Evolutionary conservation across 2,797 vertebrate genomes (phyloP).

Genomic region (Sciurus carolinensis): DNA sequence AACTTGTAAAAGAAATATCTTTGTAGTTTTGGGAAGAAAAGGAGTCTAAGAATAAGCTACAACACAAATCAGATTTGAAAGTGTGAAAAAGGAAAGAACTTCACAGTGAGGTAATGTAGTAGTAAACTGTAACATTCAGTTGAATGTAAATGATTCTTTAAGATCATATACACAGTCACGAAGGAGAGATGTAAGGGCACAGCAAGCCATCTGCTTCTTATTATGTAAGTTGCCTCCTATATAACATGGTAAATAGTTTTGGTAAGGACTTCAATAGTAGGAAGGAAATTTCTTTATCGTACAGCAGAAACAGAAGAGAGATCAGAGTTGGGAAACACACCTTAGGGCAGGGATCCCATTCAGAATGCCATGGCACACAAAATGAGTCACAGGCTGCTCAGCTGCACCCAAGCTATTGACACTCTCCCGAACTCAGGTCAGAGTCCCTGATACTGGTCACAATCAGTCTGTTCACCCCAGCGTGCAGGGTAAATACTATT

Average conservation of each 20-base stretch:
- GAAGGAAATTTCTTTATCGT: conserved; percentile 85
- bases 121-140: conserved; percentile 87
- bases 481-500: neutral
- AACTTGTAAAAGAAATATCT: conserved; percentile 46
- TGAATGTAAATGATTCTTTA: conserved; percentile 87
- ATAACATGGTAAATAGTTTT: conserved; percentile 83
- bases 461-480: neutral
- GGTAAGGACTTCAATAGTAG: conserved; percentile 85
- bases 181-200: neutral
- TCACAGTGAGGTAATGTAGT: conserved; percentile 85
- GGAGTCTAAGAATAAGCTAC: conserved; percentile 3
- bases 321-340: conserved; percentile 65
- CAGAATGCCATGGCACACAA: neutral
- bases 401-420: neutral
- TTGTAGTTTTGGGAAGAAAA: conserved; percentile 53
- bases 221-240: conserved; percentile 86
- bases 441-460: neutral
- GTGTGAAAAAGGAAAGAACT: conserved; percentile 77
- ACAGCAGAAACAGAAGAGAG: conserved; percentile 84
- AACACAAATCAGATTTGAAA: conserved; percentile 39
- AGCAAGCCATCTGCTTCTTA: conserved; percentile 85
- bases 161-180: conserved; percentile 81
- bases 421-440: neutral
- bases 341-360: neutral
- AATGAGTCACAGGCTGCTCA: neutral